Evolutionary conservation across 2,113 vertebrate genomes (phyloP).

Genomic region (Embiotoca jacksoni): DNA sequence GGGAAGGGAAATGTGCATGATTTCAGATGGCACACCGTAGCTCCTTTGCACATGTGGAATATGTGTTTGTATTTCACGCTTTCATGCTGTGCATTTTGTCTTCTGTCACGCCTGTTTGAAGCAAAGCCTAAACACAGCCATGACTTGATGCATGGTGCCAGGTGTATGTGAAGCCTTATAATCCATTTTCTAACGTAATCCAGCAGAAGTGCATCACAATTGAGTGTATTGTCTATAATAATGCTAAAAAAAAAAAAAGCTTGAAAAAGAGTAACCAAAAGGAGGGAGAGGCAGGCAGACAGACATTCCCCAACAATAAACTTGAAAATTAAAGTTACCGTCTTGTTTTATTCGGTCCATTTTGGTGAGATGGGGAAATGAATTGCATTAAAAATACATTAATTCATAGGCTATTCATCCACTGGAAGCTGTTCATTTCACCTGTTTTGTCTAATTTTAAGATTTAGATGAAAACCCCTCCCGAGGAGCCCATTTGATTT

Average conservation of each 20-base stretch:
- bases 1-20: background rate
- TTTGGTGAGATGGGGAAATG: conserved; percentile 2
- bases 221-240: background rate
- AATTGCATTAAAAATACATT: conserved; percentile 15
- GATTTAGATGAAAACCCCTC: conserved; percentile 31
- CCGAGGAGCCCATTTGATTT: conserved; percentile 19
- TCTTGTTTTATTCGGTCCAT: conserved; percentile 1
- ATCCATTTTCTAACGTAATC: background rate
- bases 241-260: conserved; percentile 1
- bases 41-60: background rate
- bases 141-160: background rate
- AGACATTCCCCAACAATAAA: conserved; percentile 19
- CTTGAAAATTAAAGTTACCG: background rate
- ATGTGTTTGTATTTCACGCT: conserved; percentile 26
- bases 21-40: conserved; percentile 4
- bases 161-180: background rate
- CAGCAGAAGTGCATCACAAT: background rate
- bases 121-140: background rate
- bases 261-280: background rate
- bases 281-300: background rate
- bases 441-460: background rate
- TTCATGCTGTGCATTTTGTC: conserved; percentile 1
- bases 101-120: background rate
- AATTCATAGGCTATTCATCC: conserved; percentile 13
- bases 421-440: conserved; percentile 33